A percentile compares a stretch with the other conserved stretches of the same genome.
Evolutionary conservation across 2,888 invertebrate species (phyloP).

Genomic region (Spicauda simplicius): DNA sequence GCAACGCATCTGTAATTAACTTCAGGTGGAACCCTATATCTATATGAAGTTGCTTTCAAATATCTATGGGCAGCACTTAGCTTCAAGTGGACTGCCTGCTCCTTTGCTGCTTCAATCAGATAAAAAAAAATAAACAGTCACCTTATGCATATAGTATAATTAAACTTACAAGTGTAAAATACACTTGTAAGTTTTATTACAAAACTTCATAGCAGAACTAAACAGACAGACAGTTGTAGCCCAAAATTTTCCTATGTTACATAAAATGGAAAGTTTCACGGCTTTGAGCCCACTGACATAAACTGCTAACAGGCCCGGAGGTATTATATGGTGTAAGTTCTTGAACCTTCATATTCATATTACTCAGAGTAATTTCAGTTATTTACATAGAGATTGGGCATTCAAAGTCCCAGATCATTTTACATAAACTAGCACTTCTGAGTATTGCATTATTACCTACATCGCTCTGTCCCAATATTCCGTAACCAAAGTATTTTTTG

Average conservation of each 20-base stretch:
- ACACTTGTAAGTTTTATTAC: neutral
- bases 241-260: neutral
- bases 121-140: no score
- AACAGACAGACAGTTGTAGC: neutral
- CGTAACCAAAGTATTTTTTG: no score
- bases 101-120: no score
- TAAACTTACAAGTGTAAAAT: no score
- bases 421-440: slow-evolving; percentile 1
- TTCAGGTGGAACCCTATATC: no score
- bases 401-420: neutral
- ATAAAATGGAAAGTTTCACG: neutral
- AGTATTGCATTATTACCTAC: neutral
- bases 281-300: slow-evolving; percentile 7
- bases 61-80: no score
- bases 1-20: no score
- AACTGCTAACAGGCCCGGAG: slow-evolving; percentile 24
- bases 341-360: slow-evolving; percentile 8
- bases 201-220: neutral
- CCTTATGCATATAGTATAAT: no score
- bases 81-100: no score
- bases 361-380: slow-evolving; percentile 6
- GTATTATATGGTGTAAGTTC: slow-evolving; percentile 23
- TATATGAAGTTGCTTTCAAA: no score
- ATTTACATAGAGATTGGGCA: slow-evolving; percentile 16
- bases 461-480: no score